phyloP scores from a whole-genome alignment of 2,113 vertebrate genomes.

The Clarias macrocephalus region DNA sequence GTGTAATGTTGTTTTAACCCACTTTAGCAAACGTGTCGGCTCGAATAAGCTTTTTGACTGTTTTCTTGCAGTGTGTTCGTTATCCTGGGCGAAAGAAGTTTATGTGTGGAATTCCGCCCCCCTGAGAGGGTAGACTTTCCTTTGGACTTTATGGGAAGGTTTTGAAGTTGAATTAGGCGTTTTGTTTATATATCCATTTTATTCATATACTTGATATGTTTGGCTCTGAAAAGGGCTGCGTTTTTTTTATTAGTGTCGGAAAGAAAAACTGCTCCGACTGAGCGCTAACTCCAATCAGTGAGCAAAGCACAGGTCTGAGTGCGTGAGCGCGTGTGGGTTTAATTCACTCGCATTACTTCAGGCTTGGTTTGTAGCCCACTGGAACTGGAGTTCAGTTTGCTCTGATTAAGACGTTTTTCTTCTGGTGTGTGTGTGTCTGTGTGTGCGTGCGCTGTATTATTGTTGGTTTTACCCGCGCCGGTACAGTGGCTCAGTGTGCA shows the following conservation, averaged over 20 bases:
- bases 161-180: conserved; percentile 61
- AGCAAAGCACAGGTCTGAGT: not conserved
- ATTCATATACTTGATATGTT: not conserved
- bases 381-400: not conserved
- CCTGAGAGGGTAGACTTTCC: conserved; percentile 56
- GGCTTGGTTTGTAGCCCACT: not conserved
- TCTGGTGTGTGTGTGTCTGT: not conserved
- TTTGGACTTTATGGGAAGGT: conserved; percentile 48
- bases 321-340: not conserved
- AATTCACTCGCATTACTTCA: not conserved
- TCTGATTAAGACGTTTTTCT: not conserved
- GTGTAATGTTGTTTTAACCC: not conserved
- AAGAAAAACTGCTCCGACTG: too few species aligned
- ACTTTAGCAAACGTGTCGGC: not conserved
- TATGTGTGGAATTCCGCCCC: conserved; percentile 57
- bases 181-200: not conserved
- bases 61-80: conserved; percentile 40
- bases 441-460: not conserved
- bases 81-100: conserved; percentile 34
- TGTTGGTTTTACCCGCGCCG: not conserved
- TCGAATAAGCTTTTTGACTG: not conserved
- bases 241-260: not conserved
- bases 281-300: not conserved
- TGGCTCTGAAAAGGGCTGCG: not conserved
- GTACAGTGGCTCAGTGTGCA: not conserved